phyloP scores from a whole-genome alignment of 2,888 invertebrate genomes.

The Scaptomyza caliginosa region DNA sequence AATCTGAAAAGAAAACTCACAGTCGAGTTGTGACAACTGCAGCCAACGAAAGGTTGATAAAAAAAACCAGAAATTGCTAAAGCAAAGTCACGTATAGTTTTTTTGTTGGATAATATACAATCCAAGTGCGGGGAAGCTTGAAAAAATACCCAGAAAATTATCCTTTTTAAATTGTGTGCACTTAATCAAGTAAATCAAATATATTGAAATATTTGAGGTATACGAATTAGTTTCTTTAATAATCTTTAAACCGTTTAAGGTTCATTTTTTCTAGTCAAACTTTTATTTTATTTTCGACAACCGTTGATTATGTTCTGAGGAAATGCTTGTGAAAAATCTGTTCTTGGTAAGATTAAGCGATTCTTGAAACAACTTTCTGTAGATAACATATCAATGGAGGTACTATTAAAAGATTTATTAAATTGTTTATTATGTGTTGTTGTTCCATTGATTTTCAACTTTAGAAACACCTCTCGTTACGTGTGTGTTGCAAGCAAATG shows the following conservation, averaged over 20 bases:
- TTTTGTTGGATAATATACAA: not conserved
- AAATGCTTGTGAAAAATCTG: not conserved
- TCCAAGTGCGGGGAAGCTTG: constrained; percentile 7
- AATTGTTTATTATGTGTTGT: too few species aligned
- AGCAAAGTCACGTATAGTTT: constrained; percentile 38
- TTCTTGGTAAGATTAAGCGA: not conserved
- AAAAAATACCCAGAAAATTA: not conserved
- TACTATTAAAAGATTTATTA: not conserved
- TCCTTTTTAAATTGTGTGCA: not conserved
- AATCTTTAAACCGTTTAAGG: too few species aligned
- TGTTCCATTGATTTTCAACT: not conserved
- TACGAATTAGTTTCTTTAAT: too few species aligned
- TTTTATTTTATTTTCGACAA: not conserved
- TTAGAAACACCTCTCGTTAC: constrained; percentile 18
- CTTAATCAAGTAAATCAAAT: not conserved
- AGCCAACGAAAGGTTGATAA: constrained; percentile 1
- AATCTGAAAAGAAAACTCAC: constrained; percentile 47
- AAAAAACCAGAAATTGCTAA: constrained; percentile 18
- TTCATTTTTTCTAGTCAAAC: too few species aligned
- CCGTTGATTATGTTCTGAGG: not conserved
- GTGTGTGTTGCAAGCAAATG: constrained; percentile 15
- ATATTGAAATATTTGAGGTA: too few species aligned
- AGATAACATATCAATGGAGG: not conserved
- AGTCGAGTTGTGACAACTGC: constrained; percentile 30
- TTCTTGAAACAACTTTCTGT: not conserved